Evolutionary conservation across 2,113 vertebrate species (phyloP), one percentile per base, ranked within the genome.

Genomic region (Pheucticus melanocephalus): DNA sequence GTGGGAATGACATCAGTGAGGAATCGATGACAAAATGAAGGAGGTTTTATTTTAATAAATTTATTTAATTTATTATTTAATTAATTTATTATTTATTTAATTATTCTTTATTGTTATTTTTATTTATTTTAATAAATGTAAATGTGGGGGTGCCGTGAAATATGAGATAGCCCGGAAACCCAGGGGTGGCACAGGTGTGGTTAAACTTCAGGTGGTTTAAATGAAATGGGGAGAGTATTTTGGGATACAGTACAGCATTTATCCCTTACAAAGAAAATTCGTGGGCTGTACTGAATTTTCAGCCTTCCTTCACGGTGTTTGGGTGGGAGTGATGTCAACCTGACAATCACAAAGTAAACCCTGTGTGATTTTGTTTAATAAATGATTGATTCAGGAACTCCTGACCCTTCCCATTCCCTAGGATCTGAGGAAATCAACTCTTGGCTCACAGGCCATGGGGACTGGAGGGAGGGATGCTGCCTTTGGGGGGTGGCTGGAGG

Each of bases 101-200:
- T 20, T 45, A 45, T 33, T 18, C 22, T 16, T 23, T 47, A 47
- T 47, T 47, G 13, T 47, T 47, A 47, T 23, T 47, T 22, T 47
- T 47, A 47, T 47, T 48, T 48, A 14, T 4, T 13, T 14, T 48
- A 6, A 8, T 14, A 21, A 37, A 39, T 60, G 11, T 54, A 31
- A 59, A 35, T 19, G 21, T 42, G 2, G 24, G 53, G 30, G 8
- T 27, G 44, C 21, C 31, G 42, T 85, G 37, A 86, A 80, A 50
- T 39, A 60, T 2, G 10, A 81, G 68, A 6, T 30, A 60, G 1
- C 20, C 1, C 2, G 39, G 51, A 50, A 85, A 48, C 28, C 37
- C 33, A n/a, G 40, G 75, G 71, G 16, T 53, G 42, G 25, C 0
- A 1, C 42, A 83, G 63, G 21, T 0, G 0, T 39, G 28, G 48